Evolutionary conservation across 2,113 vertebrate genomes (phyloP), one percentile per base, ranked within the genome.

Genomic region (Megaptera novaeangliae): DNA sequence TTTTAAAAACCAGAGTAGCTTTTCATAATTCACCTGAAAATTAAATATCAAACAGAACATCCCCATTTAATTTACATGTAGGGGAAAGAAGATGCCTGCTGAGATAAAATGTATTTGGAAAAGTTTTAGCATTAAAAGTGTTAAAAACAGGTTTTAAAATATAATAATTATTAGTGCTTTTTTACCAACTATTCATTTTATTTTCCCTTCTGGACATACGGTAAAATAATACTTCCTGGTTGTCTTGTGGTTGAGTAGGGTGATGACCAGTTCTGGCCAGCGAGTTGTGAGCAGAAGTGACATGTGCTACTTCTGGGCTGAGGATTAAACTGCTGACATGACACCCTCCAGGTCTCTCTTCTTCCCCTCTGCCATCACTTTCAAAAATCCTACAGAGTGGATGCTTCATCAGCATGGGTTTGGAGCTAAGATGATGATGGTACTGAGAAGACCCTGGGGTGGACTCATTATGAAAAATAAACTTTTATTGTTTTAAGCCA

Each of bases 11-110:
- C 34, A 63, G 84, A 98, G 55, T 82, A 98, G 77, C 0, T 13
- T 97, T 97, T 95, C 94, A 94, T 97, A 98, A 96, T 97, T 95
- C 85, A 98, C 98, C 98, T 98, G 82, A 12, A 41, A 98, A 93
- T 91, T 72, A 97, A 98, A 92, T 74, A 75, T 31, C 97, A 92
- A 88, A 69, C 25, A 84, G 64, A 94, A 44, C 8, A 89, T 13
- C 5, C 25, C 95, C 59, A 92, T 80, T 92, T 96, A n/a, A 84
- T 61, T 90, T 89, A 41, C 6, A 77, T 34, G 8, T 52, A 95
- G 23, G 23, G 15, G 27, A 88, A 93, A 93, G 13, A 93, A 92
- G 17, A 84, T 8, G 13, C 25, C 41, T 44, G 25, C 41, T 57
- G 8, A 94, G n/a, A 71, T 74, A 82, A 93, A 97, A 78, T 85